A percentile compares a stretch with the other conserved stretches of the same genome.
Evolutionary conservation across 2,797 vertebrate species (phyloP).

Genomic region (Cheirogaleus major): DNA sequence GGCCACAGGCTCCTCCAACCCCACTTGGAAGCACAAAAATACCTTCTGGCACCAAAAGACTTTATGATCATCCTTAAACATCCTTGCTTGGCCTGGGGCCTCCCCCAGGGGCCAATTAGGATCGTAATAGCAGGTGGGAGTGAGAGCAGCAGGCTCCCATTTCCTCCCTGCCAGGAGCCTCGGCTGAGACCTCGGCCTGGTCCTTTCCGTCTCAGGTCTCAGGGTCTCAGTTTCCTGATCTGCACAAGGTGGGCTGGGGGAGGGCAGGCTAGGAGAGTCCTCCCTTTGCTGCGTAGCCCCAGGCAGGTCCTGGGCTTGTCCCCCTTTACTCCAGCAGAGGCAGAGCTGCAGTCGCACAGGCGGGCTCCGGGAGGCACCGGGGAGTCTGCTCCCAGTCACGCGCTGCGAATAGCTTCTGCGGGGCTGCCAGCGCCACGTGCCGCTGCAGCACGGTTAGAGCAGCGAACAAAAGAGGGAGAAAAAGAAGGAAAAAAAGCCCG

Average conservation of each 20-base stretch:
- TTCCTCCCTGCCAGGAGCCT: background rate
- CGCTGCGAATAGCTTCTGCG: background rate
- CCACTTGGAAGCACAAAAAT: background rate
- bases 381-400: background rate
- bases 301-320: background rate
- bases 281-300: background rate
- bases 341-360: background rate
- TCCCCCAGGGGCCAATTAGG: background rate
- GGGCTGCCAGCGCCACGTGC: background rate
- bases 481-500: background rate
- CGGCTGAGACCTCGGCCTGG: background rate
- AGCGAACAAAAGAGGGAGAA: background rate
- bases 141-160: background rate
- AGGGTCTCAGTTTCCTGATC: background rate
- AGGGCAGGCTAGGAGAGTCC: background rate
- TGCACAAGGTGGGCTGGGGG: background rate
- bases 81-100: background rate
- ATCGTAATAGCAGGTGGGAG: background rate
- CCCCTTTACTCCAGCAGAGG: background rate
- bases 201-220: background rate
- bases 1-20: background rate
- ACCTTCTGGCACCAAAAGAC: background rate
- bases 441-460: background rate
- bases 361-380: background rate
- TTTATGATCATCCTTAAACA: background rate